Evolutionary conservation across 2,113 vertebrate genomes (phyloP).

Genomic region (Takifugu flavidus): DNA sequence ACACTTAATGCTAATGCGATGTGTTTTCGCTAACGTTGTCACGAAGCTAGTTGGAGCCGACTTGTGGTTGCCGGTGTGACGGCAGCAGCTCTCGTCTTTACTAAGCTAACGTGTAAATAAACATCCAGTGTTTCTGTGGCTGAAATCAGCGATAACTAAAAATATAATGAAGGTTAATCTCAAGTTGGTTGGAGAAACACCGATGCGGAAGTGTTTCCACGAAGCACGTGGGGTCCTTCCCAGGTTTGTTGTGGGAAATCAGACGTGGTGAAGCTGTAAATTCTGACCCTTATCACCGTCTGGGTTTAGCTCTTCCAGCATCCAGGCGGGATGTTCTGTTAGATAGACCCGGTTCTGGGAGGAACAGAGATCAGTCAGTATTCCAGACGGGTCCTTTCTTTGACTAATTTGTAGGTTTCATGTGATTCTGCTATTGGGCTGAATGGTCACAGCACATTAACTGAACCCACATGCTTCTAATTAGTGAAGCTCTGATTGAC

Average conservation of each 20-base stretch:
- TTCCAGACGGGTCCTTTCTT: neutral
- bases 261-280: neutral
- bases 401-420: constrained; percentile 38
- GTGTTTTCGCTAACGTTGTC: constrained; percentile 35
- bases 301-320: too few species aligned
- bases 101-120: neutral
- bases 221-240: constrained; percentile 48
- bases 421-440: constrained; percentile 49
- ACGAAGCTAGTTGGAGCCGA: constrained; percentile 32
- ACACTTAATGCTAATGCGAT: constrained; percentile 16
- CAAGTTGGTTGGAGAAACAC: constrained; percentile 17
- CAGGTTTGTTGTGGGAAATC: neutral
- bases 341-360: too few species aligned
- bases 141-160: neutral
- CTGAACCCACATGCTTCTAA: constrained; percentile 52
- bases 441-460: constrained; percentile 26
- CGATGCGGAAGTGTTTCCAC: constrained; percentile 32
- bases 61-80: constrained; percentile 24
- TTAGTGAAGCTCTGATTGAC: constrained; percentile 25
- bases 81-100: neutral
- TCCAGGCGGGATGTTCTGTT: too few species aligned
- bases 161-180: constrained; percentile 2
- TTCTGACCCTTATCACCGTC: neutral
- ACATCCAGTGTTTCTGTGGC: neutral
- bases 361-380: too few species aligned